Evolutionary conservation across 2,113 vertebrate genomes (phyloP).

Genomic region (Ciconia stormi): DNA sequence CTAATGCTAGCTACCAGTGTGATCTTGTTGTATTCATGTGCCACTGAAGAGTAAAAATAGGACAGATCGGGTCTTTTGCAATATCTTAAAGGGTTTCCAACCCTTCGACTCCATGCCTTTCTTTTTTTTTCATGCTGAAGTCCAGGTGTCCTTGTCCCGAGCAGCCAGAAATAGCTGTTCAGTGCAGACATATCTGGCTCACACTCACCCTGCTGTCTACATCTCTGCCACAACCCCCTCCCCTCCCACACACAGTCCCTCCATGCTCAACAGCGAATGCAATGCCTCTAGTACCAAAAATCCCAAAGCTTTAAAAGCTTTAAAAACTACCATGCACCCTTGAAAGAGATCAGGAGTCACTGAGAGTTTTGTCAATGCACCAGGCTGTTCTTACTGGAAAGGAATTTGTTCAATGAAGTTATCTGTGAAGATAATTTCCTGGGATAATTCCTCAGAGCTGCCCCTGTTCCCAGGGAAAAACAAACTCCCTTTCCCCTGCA

Average conservation of each 20-base stretch:
- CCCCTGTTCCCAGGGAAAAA: neutral
- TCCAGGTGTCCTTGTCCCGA: neutral
- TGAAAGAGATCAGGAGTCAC: neutral
- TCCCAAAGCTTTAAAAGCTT: neutral
- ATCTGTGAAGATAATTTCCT: slow-evolving; percentile 23
- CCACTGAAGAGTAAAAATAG: neutral
- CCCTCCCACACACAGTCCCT: neutral
- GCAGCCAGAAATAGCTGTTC: neutral
- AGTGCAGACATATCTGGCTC: neutral
- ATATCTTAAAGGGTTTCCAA: neutral
- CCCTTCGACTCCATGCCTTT: neutral
- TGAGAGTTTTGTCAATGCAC: neutral
- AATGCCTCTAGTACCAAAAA: neutral
- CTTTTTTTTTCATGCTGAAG: neutral
- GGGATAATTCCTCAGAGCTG: neutral
- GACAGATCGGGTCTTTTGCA: neutral
- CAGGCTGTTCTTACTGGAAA: neutral
- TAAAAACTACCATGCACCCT: neutral
- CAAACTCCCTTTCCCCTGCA: neutral
- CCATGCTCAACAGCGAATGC: accelerated
- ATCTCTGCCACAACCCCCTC: neutral
- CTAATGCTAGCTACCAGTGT: neutral
- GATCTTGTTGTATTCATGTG: neutral
- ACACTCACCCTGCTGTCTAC: neutral
- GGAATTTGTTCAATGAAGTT: slow-evolving; percentile 2